phyloP scores from a whole-genome alignment of 53 echinoderm and acorn worm species.

The Echinometra lucunter region DNA sequence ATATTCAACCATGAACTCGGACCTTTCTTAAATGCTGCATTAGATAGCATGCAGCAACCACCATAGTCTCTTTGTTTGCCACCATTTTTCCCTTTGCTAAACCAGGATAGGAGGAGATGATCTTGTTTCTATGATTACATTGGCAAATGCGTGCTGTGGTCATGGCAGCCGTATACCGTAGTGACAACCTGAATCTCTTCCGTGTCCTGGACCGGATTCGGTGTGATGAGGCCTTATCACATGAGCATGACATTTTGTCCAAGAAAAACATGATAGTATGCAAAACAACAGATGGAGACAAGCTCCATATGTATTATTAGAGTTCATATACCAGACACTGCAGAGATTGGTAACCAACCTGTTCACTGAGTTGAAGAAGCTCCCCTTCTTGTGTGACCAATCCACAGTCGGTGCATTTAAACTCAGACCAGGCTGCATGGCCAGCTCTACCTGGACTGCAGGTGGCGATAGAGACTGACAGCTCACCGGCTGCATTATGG shows the following conservation, averaged over 20 bases:
- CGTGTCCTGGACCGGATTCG: too few species aligned
- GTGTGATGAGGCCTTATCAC: too few species aligned
- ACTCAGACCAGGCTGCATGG: conserved; percentile 67
- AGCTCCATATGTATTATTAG: too few species aligned
- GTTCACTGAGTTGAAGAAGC: conserved; percentile 44
- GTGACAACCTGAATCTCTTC: too few species aligned
- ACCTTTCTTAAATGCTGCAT: neutral
- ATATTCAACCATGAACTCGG: neutral
- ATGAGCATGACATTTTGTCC: too few species aligned
- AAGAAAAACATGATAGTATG: too few species aligned
- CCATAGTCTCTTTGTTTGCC: neutral
- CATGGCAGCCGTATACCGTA: neutral
- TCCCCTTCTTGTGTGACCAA: conserved; percentile 50
- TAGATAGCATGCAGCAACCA: neutral
- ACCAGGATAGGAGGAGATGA: neutral
- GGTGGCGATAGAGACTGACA: neutral
- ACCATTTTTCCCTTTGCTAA: neutral
- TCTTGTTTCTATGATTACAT: neutral
- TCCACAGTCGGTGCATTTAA: conserved; percentile 50
- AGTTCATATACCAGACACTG: neutral
- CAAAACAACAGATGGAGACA: too few species aligned
- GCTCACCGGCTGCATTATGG: conserved; percentile 49
- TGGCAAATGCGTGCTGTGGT: neutral
- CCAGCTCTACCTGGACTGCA: conserved; percentile 35
- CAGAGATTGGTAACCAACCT: conserved; percentile 65